Evolutionary conservation across 2,113 vertebrate genomes (phyloP).

Genomic region (Corapipo altera): DNA sequence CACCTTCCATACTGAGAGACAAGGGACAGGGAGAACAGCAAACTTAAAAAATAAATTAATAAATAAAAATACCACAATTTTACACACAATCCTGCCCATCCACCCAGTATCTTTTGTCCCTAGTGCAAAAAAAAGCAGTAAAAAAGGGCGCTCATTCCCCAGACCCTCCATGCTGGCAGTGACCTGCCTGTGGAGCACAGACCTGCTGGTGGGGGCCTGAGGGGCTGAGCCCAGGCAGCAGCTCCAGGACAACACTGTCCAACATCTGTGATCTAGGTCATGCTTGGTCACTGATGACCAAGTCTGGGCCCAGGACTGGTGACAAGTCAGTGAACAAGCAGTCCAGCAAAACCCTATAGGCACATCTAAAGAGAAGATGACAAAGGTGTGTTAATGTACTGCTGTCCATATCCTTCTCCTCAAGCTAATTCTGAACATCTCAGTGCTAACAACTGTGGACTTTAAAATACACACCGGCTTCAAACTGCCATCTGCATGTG

Average conservation of each 20-base stretch:
- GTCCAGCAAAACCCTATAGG: not conserved
- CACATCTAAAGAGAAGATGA: not conserved
- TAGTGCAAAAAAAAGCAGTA: not conserved
- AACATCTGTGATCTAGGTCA: not conserved
- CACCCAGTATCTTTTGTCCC: not conserved
- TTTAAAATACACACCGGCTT: not conserved
- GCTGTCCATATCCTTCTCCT: not conserved
- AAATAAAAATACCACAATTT: not conserved
- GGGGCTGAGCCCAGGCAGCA: not conserved
- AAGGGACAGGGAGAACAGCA: not conserved
- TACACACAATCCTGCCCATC: not conserved
- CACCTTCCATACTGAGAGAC: not conserved
- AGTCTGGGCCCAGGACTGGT: not conserved
- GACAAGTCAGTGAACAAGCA: not conserved
- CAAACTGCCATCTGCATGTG: not conserved
- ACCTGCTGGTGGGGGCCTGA: not conserved
- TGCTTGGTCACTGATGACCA: accelerated
- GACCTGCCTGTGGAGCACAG: not conserved
- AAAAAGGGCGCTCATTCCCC: not conserved
- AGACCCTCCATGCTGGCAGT: not conserved
- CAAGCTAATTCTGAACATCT: not conserved
- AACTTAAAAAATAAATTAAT: not conserved
- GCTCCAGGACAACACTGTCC: not conserved
- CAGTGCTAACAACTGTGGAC: not conserved
- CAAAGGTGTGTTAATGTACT: not conserved